These are phyloP conservation scores for Thunnus maccoyii DNA, from an alignment of 2,113 vertebrate genomes.

Conservation along the genomic window DNA sequence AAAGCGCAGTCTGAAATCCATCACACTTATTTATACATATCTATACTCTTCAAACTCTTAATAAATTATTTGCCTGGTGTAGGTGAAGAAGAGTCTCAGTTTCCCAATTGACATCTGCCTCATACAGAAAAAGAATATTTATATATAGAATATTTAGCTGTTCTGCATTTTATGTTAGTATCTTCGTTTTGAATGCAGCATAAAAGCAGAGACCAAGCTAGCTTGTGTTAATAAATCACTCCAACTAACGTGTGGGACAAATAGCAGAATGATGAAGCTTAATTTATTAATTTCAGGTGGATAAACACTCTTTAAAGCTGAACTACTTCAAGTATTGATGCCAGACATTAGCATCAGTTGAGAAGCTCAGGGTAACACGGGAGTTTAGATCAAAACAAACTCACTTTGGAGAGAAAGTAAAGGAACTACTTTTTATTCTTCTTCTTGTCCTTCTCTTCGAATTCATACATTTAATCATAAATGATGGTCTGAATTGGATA, in stretches of 20 bases:
- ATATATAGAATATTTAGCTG: not conserved
- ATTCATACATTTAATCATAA: not conserved
- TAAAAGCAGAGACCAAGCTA: not conserved
- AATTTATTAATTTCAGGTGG: not conserved
- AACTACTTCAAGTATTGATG: not conserved
- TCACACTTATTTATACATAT: too few species aligned
- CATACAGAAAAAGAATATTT: too few species aligned
- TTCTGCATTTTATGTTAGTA: too few species aligned
- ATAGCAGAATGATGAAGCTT: not conserved
- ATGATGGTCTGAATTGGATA: not conserved
- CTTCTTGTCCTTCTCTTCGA: not conserved
- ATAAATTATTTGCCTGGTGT: not conserved
- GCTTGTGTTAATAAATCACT: not conserved
- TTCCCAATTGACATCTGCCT: not conserved
- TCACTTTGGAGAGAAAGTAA: not conserved
- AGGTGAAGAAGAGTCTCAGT: not conserved
- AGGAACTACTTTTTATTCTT: not conserved
- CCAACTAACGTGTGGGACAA: not conserved
- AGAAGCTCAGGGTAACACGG: not conserved
- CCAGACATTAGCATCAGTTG: not conserved
- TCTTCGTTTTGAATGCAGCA: not conserved
- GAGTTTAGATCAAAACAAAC: constrained; percentile 2
- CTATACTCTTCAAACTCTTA: not conserved
- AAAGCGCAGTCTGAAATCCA: too few species aligned
- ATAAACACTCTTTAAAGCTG: constrained; percentile 12